phyloP scores from a whole-genome alignment of 1,140 invertebrate species.

The Paraescarpia echinospica region DNA sequence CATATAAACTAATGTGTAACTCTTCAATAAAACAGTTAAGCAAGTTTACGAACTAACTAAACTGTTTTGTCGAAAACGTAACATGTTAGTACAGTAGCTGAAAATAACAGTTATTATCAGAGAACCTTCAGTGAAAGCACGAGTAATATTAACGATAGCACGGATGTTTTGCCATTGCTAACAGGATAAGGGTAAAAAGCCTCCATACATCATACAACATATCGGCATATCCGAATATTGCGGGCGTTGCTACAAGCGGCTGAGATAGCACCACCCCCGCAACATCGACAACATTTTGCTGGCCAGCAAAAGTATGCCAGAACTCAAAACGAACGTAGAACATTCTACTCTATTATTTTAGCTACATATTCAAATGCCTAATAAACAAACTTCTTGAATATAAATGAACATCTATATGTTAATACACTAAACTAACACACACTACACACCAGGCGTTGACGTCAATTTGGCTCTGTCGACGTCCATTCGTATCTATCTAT shows the following conservation, averaged over 20 bases:
- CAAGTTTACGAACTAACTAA: not conserved
- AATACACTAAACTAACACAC: no score
- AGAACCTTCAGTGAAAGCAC: not conserved
- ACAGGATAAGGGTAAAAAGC: not conserved
- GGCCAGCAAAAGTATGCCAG: not conserved
- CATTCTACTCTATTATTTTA: not conserved
- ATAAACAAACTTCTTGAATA: no score
- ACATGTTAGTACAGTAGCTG: not conserved
- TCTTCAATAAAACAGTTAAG: no score
- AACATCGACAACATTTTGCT: not conserved
- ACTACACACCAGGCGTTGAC: no score
- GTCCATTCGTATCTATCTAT: no score
- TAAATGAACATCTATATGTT: no score
- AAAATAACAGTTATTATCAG: not conserved
- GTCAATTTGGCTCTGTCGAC: no score
- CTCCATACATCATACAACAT: not conserved
- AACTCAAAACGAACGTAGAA: not conserved
- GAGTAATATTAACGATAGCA: not conserved
- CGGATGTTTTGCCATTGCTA: not conserved
- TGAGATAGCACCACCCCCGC: not conserved
- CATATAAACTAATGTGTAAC: no score
- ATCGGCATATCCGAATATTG: conserved; percentile 1
- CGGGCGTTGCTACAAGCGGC: not conserved
- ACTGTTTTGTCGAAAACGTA: not conserved
- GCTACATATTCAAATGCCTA: no score